These are phyloP conservation scores for Xestia c-nigrum DNA, from an alignment of 2,888 invertebrate genomes.

Conservation along the genomic window DNA sequence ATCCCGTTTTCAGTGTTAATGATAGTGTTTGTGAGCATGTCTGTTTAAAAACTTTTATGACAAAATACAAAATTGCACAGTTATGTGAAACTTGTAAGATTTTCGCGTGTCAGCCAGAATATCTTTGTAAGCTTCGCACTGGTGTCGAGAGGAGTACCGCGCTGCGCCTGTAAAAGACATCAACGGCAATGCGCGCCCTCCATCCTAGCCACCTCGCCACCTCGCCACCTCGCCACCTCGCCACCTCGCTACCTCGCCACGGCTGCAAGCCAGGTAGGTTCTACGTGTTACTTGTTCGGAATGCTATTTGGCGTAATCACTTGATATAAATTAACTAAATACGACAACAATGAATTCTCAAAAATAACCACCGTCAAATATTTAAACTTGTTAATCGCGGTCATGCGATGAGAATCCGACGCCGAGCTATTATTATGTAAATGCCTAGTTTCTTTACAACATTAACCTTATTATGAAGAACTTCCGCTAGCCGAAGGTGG, in stretches of 20 bases:
- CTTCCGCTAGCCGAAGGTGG: slow-evolving; percentile 50
- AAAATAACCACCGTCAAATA: slow-evolving; percentile 27
- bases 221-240: neutral
- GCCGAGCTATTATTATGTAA: slow-evolving; percentile 61
- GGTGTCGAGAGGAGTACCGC: neutral
- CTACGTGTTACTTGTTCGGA: neutral
- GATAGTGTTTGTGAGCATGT: too few relatives aligned
- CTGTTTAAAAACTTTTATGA: too few relatives aligned
- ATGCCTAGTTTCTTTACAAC: slow-evolving; percentile 53
- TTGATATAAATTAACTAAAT: slow-evolving; percentile 35
- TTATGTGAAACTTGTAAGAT: neutral
- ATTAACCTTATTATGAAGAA: slow-evolving; percentile 59
- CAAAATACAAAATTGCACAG: neutral
- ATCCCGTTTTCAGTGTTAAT: too few relatives aligned
- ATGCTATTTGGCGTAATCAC: slow-evolving; percentile 4
- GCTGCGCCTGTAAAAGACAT: slow-evolving; percentile 43
- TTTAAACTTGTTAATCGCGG: slow-evolving; percentile 42
- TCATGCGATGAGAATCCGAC: slow-evolving; percentile 55
- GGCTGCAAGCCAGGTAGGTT: neutral
- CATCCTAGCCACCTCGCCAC: too few relatives aligned
- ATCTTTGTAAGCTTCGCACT: neutral
- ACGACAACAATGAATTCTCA: slow-evolving; percentile 53
- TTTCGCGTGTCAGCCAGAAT: neutral
- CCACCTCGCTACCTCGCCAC: neutral
- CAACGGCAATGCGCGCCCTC: slow-evolving; percentile 25